Evolutionary conservation across 2,797 vertebrate genomes (phyloP).

Genomic region (Leptatherina wallacei): DNA sequence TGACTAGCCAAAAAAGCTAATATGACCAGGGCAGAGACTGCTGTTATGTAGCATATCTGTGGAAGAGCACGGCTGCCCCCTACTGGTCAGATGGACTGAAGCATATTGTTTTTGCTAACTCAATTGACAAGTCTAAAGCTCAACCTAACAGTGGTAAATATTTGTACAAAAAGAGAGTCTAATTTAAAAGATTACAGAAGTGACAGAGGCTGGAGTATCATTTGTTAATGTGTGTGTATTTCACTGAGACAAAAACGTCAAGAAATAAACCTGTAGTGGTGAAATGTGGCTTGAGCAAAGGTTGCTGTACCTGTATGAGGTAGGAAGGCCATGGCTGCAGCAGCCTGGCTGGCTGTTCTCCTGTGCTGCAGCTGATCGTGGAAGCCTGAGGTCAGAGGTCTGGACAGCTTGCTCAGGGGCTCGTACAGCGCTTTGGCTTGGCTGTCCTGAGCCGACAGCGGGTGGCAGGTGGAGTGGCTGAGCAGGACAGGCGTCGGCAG

Average conservation of each 20-base stretch:
- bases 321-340: conserved; percentile 78
- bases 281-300: not conserved
- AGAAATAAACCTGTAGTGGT: not conserved
- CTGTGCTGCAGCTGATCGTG: conserved; percentile 74
- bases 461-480: conserved; percentile 72
- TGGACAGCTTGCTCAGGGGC: conserved; percentile 82
- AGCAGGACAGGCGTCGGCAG: conserved; percentile 77
- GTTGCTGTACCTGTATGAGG: conserved; percentile 76
- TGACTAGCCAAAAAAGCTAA: conserved; percentile 44
- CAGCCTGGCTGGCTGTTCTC: conserved; percentile 67
- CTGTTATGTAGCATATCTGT: conserved; percentile 55
- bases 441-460: conserved; percentile 75
- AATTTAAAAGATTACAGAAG: not conserved
- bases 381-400: conserved; percentile 71
- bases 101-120: not conserved
- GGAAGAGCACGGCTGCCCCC: conserved; percentile 56
- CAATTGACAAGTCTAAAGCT: not conserved
- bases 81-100: conserved; percentile 48
- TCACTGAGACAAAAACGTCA: not conserved
- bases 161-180: not conserved
- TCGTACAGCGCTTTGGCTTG: conserved; percentile 75
- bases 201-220: not conserved
- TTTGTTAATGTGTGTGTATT: not conserved
- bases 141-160: not conserved
- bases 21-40: conserved; percentile 31